phyloP scores from a whole-genome alignment of 2,113 vertebrate species.

The Eurystomus gularis region DNA sequence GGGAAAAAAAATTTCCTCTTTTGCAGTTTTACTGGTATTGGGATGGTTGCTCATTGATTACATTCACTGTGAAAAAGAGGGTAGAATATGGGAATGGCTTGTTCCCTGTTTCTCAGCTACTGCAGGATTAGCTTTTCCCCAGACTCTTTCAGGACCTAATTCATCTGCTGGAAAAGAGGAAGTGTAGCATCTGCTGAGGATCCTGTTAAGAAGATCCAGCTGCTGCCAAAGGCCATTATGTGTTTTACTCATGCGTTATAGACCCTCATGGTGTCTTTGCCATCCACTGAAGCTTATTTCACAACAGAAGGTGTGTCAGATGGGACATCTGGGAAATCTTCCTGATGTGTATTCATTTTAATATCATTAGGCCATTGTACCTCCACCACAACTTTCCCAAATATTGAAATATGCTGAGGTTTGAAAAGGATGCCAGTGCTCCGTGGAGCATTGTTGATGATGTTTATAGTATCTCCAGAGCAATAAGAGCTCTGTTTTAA shows the following conservation, averaged over 20 bases:
- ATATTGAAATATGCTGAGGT: background rate
- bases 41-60: background rate
- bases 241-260: background rate
- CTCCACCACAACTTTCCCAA: background rate
- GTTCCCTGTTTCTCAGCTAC: background rate
- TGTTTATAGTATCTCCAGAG: background rate
- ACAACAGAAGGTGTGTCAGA: background rate
- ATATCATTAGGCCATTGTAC: background rate
- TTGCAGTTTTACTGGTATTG: background rate
- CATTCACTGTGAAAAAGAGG: background rate
- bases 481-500: background rate
- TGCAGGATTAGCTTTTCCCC: background rate
- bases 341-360: background rate
- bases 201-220: background rate
- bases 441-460: background rate
- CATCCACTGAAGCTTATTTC: background rate
- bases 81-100: background rate
- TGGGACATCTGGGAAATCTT: background rate
- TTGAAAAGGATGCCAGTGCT: background rate
- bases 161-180: background rate
- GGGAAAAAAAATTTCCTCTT: background rate
- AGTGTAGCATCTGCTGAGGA: background rate
- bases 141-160: background rate
- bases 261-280: background rate
- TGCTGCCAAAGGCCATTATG: background rate